phyloP scores from a whole-genome alignment of 1,140 invertebrate species.

The Calycopis cecrops region DNA sequence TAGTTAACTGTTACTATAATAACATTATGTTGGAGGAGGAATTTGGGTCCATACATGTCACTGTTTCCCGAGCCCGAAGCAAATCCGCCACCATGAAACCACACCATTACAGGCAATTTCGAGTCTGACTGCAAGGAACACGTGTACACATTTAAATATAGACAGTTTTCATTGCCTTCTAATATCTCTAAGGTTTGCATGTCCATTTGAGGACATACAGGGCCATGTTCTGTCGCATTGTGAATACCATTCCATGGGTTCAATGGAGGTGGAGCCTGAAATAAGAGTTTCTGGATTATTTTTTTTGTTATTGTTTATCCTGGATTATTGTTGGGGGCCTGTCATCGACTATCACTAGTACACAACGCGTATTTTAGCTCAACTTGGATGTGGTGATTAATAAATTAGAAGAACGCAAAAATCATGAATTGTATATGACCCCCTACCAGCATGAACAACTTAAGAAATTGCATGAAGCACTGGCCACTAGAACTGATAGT shows the following conservation, averaged over 20 bases:
- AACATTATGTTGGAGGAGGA: constrained; percentile 27
- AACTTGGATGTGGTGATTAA: no score
- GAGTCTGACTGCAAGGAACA: constrained; percentile 25
- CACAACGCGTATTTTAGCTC: no score
- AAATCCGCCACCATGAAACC: constrained; percentile 78
- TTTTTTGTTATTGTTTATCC: no score
- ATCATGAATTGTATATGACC: no score
- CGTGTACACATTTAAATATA: constrained; percentile 74
- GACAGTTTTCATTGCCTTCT: constrained; percentile 74
- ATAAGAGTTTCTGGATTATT: constrained; percentile 26
- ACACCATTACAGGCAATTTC: constrained; percentile 76
- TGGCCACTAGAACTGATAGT: no score
- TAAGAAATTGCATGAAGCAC: no score
- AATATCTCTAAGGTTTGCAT: constrained; percentile 11
- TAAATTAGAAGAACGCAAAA: no score
- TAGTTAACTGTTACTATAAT: constrained; percentile 28
- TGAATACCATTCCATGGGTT: constrained; percentile 34
- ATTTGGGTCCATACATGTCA: constrained; percentile 25
- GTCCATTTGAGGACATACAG: constrained; percentile 35
- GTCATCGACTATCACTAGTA: no score
- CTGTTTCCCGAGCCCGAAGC: constrained; percentile 26
- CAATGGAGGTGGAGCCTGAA: constrained; percentile 38
- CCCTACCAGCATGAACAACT: no score
- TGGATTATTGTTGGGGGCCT: no score
- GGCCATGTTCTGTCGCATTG: constrained; percentile 34